Evolutionary conservation across 2,113 vertebrate genomes (phyloP).

Genomic region (Elgaria multicarinata): DNA sequence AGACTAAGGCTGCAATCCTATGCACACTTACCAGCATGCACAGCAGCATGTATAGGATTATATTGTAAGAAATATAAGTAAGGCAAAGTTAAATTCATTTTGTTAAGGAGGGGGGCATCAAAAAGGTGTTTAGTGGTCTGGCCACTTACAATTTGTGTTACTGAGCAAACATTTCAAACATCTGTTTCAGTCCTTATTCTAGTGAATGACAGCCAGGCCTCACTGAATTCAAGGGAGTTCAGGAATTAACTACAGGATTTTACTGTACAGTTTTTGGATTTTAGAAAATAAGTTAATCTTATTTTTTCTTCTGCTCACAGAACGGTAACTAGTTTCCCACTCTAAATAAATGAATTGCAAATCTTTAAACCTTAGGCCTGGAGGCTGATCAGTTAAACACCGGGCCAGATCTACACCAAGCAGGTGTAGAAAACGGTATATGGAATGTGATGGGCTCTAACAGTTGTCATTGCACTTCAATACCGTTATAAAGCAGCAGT

Average conservation of each 20-base stretch:
- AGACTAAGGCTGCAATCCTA: too few species aligned
- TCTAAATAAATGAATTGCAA: slow-evolving; percentile 4
- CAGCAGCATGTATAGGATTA: too few species aligned
- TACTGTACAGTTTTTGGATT: not conserved
- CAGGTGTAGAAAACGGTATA: too few species aligned
- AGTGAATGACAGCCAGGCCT: not conserved
- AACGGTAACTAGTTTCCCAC: not conserved
- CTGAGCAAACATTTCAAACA: not conserved
- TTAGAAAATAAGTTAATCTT: too few species aligned
- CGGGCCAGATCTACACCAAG: too few species aligned
- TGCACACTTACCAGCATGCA: too few species aligned
- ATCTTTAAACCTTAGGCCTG: not conserved
- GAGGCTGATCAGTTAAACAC: not conserved
- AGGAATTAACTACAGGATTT: slow-evolving; percentile 9
- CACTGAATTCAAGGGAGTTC: slow-evolving; percentile 8
- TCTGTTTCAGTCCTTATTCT: not conserved
- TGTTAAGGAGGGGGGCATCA: too few species aligned
- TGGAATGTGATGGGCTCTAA: too few species aligned
- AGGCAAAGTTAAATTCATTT: too few species aligned
- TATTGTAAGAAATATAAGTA: too few species aligned
- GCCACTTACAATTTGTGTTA: not conserved
- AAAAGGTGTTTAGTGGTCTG: not conserved
- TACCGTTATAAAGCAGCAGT: too few species aligned
- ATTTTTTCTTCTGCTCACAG: not conserved
- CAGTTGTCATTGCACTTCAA: too few species aligned